These are phyloP conservation scores for Bucorvus abyssinicus DNA, from an alignment of 2,797 vertebrate genomes.

Conservation along the genomic window DNA sequence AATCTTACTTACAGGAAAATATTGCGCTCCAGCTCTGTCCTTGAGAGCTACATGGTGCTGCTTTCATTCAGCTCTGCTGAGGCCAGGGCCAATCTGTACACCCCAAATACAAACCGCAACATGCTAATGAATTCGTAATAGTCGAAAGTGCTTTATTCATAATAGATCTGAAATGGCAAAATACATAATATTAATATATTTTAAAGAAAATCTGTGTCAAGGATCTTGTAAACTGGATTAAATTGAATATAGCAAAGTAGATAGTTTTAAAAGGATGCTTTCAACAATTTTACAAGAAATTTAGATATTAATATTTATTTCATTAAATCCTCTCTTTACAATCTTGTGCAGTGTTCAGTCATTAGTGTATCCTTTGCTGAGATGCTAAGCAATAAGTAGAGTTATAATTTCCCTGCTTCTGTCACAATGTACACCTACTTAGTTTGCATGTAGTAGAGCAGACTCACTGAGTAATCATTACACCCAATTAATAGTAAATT, in stretches of 20 bases:
- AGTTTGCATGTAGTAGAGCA: background rate
- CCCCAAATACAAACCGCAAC: background rate
- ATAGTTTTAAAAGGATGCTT: background rate
- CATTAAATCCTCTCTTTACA: background rate
- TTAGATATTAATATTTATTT: background rate
- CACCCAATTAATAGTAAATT: constrained; percentile 1
- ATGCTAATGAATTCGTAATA: constrained; percentile 5
- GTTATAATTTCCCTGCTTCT: background rate
- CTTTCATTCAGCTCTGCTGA: background rate
- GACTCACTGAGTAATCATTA: background rate
- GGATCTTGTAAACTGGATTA: background rate
- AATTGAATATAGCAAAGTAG: background rate
- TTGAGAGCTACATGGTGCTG: background rate
- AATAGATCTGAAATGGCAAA: constrained; percentile 4
- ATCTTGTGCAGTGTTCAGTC: background rate
- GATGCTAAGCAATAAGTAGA: background rate
- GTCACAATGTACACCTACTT: background rate
- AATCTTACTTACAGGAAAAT: constrained; percentile 11
- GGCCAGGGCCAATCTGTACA: background rate
- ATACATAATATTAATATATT: background rate
- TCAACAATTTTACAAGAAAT: background rate
- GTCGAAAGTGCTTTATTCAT: background rate
- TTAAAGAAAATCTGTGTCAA: constrained; percentile 4
- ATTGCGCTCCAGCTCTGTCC: background rate
- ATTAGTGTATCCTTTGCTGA: background rate